Base-by-base conservation (phyloP, 2,797 vertebrate genomes). In the Psittacula derbiana region DNA sequence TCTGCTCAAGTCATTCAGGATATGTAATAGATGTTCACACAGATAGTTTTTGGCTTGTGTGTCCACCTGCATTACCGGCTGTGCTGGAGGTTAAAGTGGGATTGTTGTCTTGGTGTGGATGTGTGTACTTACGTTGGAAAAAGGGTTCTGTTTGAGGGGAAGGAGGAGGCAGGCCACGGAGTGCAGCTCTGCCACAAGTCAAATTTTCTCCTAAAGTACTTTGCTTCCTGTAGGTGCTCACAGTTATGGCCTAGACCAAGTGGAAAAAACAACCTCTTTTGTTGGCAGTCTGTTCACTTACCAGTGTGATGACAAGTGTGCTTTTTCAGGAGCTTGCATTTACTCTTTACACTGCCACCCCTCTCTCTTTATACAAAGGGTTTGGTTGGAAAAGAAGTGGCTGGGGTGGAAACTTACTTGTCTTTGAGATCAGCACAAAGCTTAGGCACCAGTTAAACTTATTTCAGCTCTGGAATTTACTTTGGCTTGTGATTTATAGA, bases 221-320 rank as follows among this genome's bases (percentile, higher is more conserved):
- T 4, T 25, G 10, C 36, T 65, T 43, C 21, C n/a, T n/a, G 2
- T 4, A 33, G 1, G 1, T 40, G 28, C 43, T 53, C 15, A 16
- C 52, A 40, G 17, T 15, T 40, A 31, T 14, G 52, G 38, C 31
- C 43, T 31, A 27, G 58, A 31, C 33, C 2, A 8, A 31, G 6
- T 11, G 31, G 44, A 1, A 1, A 66, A 66, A 31, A 23, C 21
- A 38, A 30, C 24, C 19, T 66, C 16, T 85, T 11, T 25, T 38
- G 31, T 6, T 5, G 4, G 40, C 13, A 27, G 14, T 18, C 31
- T n/a, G 28, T 61, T 61, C 30, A 25, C 43, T 62, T 76, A 12
- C 11, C 50, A 43, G 28, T 40, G 8, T 0, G 4, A 21, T 31
- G 31, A 28, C 19, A 40, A 49, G 8, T 23, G 25, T 50, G 41